Base-by-base conservation (phyloP, 2,797 vertebrate species). In the Hemitrygon akajei region DNA sequence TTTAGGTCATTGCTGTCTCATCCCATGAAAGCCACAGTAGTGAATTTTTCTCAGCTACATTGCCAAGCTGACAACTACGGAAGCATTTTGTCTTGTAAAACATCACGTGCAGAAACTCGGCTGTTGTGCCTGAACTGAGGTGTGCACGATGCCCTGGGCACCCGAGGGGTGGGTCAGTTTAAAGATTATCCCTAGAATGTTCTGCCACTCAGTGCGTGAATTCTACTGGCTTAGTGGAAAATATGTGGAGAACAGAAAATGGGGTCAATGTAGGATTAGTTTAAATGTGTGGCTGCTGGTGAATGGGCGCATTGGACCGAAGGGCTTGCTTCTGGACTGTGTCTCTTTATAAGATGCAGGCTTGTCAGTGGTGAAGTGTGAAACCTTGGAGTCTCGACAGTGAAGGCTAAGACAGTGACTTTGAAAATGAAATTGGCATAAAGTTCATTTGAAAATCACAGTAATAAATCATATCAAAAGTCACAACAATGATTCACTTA, bases 1-100 rank as follows among this genome's bases (percentile, higher is more conserved):
- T 94, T 95, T 94, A 86, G 94, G 93, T 95, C 95, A 94, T 69
- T 20, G 84, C 94, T 79, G 94, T 95, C 93, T 94, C 91, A 0
- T 69, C 58, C 84, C 91, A 56, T 71, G 30, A 30, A 75, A n/a
- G 25, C 25, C 22, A 58, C 25, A 56, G 2, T n/a, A 56, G 27
- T 27, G 27, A 16, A 22, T 1, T 14, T 58, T n/a, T 76, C 66
- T 56, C 14, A 69, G 71, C 27, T 16, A n/a, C 91, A 16, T 12
- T 69, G 87, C n/a, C 87, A 71, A 25, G 9, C n/a, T 63, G 37
- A 25, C 10, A n/a, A 3, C 87, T 66, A 40, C 87, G 0, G 22
- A 66, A 91, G 16, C 34, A 22, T 66, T 71, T 69, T 18, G 9
- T 34, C 27, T 27, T 27, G 6, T 30, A 66, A 89, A 34, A 60